Base-by-base conservation (phyloP, 1,140 invertebrate genomes). In the Sesamia nonagrioides region DNA sequence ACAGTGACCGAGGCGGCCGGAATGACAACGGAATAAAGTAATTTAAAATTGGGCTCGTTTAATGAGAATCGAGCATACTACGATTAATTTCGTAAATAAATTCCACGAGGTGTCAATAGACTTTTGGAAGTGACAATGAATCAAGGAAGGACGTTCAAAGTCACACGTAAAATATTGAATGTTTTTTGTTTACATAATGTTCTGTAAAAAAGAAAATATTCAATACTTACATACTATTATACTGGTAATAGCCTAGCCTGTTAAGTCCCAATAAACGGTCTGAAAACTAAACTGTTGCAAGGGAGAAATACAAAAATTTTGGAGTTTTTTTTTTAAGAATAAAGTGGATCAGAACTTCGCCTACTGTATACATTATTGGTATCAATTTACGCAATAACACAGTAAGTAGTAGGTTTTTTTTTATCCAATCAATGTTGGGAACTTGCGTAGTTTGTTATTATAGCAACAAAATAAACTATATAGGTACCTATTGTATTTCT, bases 1-100 rank as follows among this genome's bases (percentile, higher is more conserved):
- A 27, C 42, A 68, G 2, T 68, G 63, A 68, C 63, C 63, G 42
- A 15, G 40, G 9, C 63, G 63, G 50, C 40, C 42, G 63, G 63
- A 48, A 50, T 48, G 63, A 68, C 63, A 27, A 68, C 42, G 21
- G 50, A 50, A 48, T 68, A 48, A 48, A 48, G 63, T 13, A 68
- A 48, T 48, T 48, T n/a, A n/a, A n/a, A n/a, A n/a, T n/a, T n/a
- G 40, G n/a, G 35, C 11, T 18, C 37, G 35, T 42, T 17, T 63
- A 63, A 63, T 63, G 37, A 63, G n/a, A 40, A 56, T 56, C 54
- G 4, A 27, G 54, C 2, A 42, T 63, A 63, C 35, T 42, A 17
- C 18, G 8, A 63, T 18, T 11, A n/a, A n/a, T 42, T 63, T 63
- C 9, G 35, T 42, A 21, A 63, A 63, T 11, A 63, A 42, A 37